Conservation (phyloP, 2,797 vertebrate species). For the Gymnopithys bicolor region DNA sequence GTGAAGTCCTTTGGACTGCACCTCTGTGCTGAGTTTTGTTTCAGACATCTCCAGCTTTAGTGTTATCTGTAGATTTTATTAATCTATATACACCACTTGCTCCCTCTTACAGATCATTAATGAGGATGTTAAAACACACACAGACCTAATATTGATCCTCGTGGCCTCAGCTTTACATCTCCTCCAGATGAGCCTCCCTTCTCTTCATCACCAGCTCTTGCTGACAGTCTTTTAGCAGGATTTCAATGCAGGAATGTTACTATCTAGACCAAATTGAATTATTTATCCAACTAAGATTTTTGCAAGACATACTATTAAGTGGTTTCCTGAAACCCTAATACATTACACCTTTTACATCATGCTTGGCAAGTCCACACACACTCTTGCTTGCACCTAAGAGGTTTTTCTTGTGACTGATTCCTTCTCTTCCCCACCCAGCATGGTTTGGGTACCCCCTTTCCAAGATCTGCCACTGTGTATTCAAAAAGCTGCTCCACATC, state of each 20-base stretch:
- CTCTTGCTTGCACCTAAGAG: not conserved
- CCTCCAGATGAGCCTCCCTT: constrained; percentile 9
- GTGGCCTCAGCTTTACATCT: constrained; percentile 57
- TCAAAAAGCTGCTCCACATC: not conserved
- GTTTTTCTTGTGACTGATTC: not conserved
- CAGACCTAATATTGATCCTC: constrained; percentile 57
- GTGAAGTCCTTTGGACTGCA: not conserved
- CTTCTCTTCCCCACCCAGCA: not conserved
- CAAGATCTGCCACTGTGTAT: not conserved
- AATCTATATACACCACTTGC: constrained; percentile 50
- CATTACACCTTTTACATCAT: not conserved
- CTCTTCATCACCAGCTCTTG: constrained; percentile 37
- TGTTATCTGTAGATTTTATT: constrained; percentile 38
- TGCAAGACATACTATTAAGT: constrained; percentile 18
- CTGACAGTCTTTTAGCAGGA: constrained; percentile 43
- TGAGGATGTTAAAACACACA: constrained; percentile 63
- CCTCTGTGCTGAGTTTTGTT: not conserved
- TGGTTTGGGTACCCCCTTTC: not conserved
- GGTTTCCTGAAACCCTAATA: constrained; percentile 50
- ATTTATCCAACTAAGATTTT: constrained; percentile 61
- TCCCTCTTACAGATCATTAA: constrained; percentile 62
- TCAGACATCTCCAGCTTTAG: not conserved
- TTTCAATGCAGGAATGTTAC: constrained; percentile 39
- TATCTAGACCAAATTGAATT: constrained; percentile 56
- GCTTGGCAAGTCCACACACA: not conserved